Base-by-base conservation (phyloP, 2,113 vertebrate species). In the Bubo bubo region DNA sequence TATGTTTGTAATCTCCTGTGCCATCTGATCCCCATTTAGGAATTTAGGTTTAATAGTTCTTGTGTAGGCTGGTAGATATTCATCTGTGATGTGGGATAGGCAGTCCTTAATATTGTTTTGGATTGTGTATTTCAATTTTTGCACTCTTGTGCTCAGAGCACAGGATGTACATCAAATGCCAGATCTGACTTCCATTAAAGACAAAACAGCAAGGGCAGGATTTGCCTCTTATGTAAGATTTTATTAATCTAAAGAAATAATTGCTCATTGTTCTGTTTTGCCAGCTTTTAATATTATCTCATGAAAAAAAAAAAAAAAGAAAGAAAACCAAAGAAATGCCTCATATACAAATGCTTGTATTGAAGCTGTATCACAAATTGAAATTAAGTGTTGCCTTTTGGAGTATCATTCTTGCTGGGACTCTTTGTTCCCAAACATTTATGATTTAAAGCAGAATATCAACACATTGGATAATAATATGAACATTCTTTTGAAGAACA, bases 381-480 rank as follows among this genome's bases (percentile, higher is more conserved):
- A 96, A 98, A 96, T 84, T 53, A 95, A 95, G 28, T 93, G 27
- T 90, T 85, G 53, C 59, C 68, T 94, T 96, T 94, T 70, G 56
- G 82, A 88, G 18, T 35, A 56, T 92, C 68, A 39, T 87, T 94
- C 83, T 96, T 95, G 58, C 81, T 90, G n/a, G 72, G 37, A 83
- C 79, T 90, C 64, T 74, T 71, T 95, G 86, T 97, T 97, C 97
- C 91, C 63, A 97, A 85, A 93, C 58, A 74, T 79, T 83, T 91
- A 63, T 39, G 12, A 64, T 53, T 94, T 85, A 95, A 88, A 75
- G 15, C 27, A 77, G 88, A 96, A 52, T 83, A 91, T 88, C 72
- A 93, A 63, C 59, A 80, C 52, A 58, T 50, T 83, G 19, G 93
- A 23, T 55, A 91, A 91, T 72, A 96, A 76, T 70, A 87, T 34